These are phyloP conservation scores for Periophthalmus magnuspinnatus DNA, from an alignment of 2,797 vertebrate species.

Conservation along the genomic window DNA sequence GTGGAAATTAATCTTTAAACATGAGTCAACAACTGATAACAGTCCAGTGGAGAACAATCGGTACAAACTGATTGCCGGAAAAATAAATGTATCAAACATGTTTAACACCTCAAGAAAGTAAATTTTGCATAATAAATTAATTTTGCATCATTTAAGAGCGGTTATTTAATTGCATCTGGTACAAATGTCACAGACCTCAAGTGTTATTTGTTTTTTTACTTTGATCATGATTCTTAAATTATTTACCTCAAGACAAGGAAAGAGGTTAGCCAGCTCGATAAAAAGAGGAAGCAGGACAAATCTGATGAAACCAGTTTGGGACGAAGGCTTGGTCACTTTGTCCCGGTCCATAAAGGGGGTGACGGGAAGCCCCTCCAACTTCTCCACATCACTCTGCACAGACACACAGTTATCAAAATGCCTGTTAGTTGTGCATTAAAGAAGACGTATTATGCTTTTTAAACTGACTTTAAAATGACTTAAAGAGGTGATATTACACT, in stretches of 20 bases:
- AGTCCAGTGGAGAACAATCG: too few species aligned
- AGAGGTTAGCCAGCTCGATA: slow-evolving; percentile 80
- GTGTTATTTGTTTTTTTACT: not conserved
- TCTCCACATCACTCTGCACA: slow-evolving; percentile 80
- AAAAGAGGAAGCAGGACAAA: slow-evolving; percentile 81
- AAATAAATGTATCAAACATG: too few species aligned
- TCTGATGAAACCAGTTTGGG: slow-evolving; percentile 81
- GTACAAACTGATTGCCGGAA: too few species aligned
- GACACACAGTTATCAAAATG: not conserved
- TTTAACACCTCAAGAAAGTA: too few species aligned
- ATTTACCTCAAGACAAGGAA: slow-evolving; percentile 79
- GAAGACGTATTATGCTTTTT: too few species aligned
- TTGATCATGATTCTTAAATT: not conserved
- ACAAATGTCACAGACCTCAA: not conserved
- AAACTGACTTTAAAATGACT: too few species aligned
- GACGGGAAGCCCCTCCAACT: slow-evolving; percentile 81
- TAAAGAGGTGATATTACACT: too few species aligned
- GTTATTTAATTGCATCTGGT: not conserved
- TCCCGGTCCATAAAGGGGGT: slow-evolving; percentile 84
- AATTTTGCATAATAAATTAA: too few species aligned
- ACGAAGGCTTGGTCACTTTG: slow-evolving; percentile 81
- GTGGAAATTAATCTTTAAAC: too few species aligned
- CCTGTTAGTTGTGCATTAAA: not conserved
- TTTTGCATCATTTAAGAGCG: too few species aligned
- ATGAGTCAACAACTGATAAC: too few species aligned